These are phyloP conservation scores for Oophaga pumilio DNA, from an alignment of 2,113 vertebrate species.

Conservation along the genomic window DNA sequence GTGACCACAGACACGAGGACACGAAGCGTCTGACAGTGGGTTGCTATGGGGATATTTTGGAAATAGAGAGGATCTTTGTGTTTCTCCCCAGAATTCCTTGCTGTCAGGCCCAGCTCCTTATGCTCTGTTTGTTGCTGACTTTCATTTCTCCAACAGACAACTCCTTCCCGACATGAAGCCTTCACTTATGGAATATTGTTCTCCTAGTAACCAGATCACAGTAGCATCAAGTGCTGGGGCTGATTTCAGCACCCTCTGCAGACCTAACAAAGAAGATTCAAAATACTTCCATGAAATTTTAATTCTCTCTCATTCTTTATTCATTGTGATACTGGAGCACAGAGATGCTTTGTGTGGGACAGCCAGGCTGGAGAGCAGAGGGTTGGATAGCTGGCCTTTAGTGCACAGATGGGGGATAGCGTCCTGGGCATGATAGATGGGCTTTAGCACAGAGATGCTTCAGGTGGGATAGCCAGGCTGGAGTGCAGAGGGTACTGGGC, in stretches of 20 bases:
- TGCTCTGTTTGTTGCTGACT: conserved; percentile 58
- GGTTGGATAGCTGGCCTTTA: too few relatives aligned
- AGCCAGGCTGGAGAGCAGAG: too few relatives aligned
- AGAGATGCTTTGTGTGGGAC: too few relatives aligned
- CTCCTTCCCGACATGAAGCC: background rate
- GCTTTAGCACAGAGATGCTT: too few relatives aligned
- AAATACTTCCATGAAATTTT: conserved; percentile 9
- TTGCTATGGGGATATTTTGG: conserved; percentile 62
- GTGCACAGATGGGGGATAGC: too few relatives aligned
- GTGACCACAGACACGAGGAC: conserved; percentile 53
- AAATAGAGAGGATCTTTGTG: background rate
- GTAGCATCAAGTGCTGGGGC: background rate
- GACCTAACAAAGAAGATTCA: conserved; percentile 2
- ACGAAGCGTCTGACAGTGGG: background rate
- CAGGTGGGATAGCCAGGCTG: too few relatives aligned
- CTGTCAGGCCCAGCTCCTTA: conserved; percentile 60
- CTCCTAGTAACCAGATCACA: background rate
- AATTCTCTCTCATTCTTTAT: conserved; percentile 18
- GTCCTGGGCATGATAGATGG: too few relatives aligned
- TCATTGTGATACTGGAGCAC: background rate
- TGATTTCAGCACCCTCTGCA: background rate
- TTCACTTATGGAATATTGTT: background rate
- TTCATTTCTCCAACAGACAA: background rate
- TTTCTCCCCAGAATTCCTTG: conserved; percentile 57
- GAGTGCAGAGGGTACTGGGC: too few relatives aligned